Base-by-base conservation (phyloP, 2,888 invertebrate genomes). In the Rhingia campestris region DNA sequence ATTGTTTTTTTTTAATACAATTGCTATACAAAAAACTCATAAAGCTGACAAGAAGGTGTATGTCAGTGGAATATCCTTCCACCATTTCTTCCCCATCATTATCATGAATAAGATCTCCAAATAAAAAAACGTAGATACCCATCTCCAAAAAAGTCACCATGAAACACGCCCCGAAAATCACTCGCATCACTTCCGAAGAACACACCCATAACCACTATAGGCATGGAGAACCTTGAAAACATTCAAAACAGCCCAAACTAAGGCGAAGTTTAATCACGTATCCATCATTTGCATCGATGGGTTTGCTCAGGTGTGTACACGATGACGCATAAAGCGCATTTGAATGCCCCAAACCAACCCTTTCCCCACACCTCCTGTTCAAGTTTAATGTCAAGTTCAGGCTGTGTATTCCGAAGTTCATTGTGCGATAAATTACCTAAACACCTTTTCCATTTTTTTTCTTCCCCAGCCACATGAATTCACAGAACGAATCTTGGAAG, bases 391-490 rank as follows among this genome's bases (percentile, higher is more conserved):
- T 84, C 84, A 84, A 84, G 84, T 80, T 84, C 70, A 80, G 35
- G 33, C 37, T 30, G 66, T 70, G 80, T 69, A 67, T 63, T 35
- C n/a, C 33, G n/a, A 59, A 63, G 53, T 14, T 14, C 9, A 64
- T 70, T 70, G 59, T 59, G 64, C 53, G 51, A 81, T 64, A 74
- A 74, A 72, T 51, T 35, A 66, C 49, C n/a, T 67, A 9, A 56
- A 30, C 37, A 51, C 49, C 37, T 43, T 43, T 70, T 45, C 30
- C 45, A 41, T 30, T 72, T 45, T 14, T 61, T 85, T 43, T 73
- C 56, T 72, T 35, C 41, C 86, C 87, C 76, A 88, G 87, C 87
- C 88, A 87, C 88, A 88, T 86, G 88, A 88, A 86, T 86, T 87
- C 58, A 86, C 86, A 67, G 87, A 88, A 85, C 87, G 87, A 86